Percentiles rank a stretch among this genome's conserved stretches.
Evolutionary conservation across 2,113 vertebrate species (phyloP).

Genomic region (Anoplopoma fimbria): DNA sequence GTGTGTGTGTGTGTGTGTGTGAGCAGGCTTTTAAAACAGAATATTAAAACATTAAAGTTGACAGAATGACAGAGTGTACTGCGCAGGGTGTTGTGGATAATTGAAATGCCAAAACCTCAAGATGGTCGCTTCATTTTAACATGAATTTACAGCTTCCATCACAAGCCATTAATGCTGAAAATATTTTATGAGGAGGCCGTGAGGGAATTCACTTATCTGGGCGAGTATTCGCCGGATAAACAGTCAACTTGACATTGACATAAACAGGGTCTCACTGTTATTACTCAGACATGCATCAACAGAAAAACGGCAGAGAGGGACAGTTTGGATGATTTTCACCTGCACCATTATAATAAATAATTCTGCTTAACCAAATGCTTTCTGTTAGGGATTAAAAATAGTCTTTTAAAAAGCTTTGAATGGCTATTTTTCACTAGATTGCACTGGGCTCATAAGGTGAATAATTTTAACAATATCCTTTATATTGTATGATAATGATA

Average conservation of each 20-base stretch:
- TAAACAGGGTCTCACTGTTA: constrained; percentile 15
- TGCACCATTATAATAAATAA: neutral
- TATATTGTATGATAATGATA: neutral
- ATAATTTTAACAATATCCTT: neutral
- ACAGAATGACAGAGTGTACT: constrained; percentile 64
- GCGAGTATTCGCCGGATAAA: constrained; percentile 33
- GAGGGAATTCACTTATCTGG: constrained; percentile 43
- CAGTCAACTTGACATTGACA: constrained; percentile 12
- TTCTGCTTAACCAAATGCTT: neutral
- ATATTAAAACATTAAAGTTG: constrained; percentile 75
- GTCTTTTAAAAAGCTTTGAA: too few relatives aligned
- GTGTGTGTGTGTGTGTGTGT: constrained; percentile 37
- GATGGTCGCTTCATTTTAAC: constrained; percentile 66
- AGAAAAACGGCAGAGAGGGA: neutral
- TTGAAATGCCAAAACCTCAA: constrained; percentile 73
- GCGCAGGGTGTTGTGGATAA: constrained; percentile 64
- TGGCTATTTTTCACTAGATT: too few relatives aligned
- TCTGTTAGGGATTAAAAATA: neutral
- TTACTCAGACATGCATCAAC: neutral
- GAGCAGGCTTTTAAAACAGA: constrained; percentile 58
- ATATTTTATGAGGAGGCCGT: constrained; percentile 51
- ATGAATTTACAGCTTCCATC: constrained; percentile 65
- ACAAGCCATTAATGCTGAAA: constrained; percentile 59
- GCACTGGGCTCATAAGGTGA: too few relatives aligned
- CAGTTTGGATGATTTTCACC: neutral